phyloP scores from a whole-genome alignment of 2,113 vertebrate species.

The Triplophysa dalaica region DNA sequence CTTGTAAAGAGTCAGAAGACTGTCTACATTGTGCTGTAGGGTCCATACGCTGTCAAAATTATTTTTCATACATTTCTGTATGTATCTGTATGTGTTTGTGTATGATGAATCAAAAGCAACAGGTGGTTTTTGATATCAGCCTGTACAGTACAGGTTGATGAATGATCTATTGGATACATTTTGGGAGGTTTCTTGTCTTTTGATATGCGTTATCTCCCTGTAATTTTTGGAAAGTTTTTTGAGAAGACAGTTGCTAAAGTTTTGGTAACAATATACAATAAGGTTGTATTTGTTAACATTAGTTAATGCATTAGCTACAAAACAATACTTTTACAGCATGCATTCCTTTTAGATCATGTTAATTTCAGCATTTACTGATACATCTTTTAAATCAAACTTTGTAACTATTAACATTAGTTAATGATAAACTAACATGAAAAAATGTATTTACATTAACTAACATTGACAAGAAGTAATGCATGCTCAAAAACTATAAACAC shows the following conservation, averaged over 20 bases:
- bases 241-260: not conserved
- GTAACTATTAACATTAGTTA: too few species aligned
- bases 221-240: not conserved
- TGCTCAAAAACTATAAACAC: too few species aligned
- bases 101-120: conserved; percentile 53
- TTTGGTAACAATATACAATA: too few species aligned
- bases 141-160: conserved; percentile 42
- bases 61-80: conserved; percentile 46
- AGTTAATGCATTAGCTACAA: too few species aligned
- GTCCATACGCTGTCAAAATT: conserved; percentile 41
- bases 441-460: too few species aligned
- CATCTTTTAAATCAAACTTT: too few species aligned
- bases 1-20: conserved; percentile 46
- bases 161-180: conserved; percentile 34
- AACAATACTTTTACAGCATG: too few species aligned
- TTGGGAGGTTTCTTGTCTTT: conserved; percentile 2
- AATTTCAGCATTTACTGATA: too few species aligned
- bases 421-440: too few species aligned
- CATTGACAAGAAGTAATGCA: too few species aligned
- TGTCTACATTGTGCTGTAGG: conserved; percentile 43
- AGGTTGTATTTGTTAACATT: too few species aligned
- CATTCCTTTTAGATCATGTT: too few species aligned
- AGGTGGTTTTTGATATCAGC: conserved; percentile 45
- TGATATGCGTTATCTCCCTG: not conserved
- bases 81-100: conserved; percentile 27